Evolutionary conservation across 1,140 invertebrate genomes (phyloP).

Genomic region (Drosophila persimilis): DNA sequence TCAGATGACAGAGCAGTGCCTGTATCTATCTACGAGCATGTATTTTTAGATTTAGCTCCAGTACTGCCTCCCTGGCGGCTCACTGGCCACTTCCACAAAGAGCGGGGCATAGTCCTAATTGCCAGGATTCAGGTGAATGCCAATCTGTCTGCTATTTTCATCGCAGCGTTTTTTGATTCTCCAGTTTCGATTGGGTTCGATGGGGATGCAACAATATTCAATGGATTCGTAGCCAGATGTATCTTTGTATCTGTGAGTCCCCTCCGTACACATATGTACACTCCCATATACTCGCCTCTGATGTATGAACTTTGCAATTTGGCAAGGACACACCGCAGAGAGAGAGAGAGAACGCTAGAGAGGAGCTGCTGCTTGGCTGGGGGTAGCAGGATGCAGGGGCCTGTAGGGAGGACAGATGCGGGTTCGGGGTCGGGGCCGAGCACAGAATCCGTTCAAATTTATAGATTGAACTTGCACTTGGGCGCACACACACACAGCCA

Average conservation of each 20-base stretch:
- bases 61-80: too few species aligned
- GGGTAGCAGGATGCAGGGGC: neutral
- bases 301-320: conserved; percentile 66
- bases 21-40: too few species aligned
- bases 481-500: conserved; percentile 44
- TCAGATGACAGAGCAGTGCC: too few species aligned
- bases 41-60: too few species aligned
- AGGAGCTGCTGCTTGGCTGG: neutral
- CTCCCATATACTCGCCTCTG: conserved; percentile 4
- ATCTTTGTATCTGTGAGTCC: neutral
- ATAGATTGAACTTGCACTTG: conserved; percentile 81
- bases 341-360: conserved; percentile 1
- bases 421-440: conserved; percentile 63
- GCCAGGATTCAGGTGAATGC: too few species aligned
- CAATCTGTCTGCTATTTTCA: too few species aligned
- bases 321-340: conserved; percentile 57
- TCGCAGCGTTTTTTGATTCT: too few species aligned
- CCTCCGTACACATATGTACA: neutral
- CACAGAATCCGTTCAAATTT: conserved; percentile 75
- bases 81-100: too few species aligned
- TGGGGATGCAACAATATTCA: too few species aligned
- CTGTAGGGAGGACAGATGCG: neutral
- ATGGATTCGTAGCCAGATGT: neutral
- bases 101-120: too few species aligned
- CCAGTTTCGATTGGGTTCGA: too few species aligned